A percentile compares a stretch with the other conserved stretches of the same genome.
Evolutionary conservation across 2,113 vertebrate species (phyloP).

Genomic region (Merops nubicus): DNA sequence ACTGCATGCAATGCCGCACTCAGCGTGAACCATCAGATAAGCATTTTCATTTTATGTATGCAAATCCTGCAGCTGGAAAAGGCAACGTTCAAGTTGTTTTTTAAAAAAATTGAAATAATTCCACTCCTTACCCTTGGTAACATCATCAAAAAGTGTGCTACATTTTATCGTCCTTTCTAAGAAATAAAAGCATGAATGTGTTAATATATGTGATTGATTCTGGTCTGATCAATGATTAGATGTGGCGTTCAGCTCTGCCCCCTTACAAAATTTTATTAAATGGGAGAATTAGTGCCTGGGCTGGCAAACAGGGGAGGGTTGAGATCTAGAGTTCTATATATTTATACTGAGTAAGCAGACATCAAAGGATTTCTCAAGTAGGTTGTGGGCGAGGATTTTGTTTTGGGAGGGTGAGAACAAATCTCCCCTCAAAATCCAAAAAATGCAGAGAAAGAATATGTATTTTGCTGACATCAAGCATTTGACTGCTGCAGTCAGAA

Average conservation of each 20-base stretch:
- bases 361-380: not conserved
- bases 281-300: not conserved
- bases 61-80: slow-evolving; percentile 12
- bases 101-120: not conserved
- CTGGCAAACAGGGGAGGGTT: not conserved
- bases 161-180: not conserved
- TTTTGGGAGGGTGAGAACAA: slow-evolving; percentile 1
- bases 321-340: not conserved
- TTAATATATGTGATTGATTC: not conserved
- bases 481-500: not conserved
- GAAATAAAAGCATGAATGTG: not conserved
- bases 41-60: not conserved
- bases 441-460: not conserved
- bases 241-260: not conserved
- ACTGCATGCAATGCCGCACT: not conserved
- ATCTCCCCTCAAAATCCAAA: slow-evolving; percentile 18
- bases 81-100: not conserved
- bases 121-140: not conserved
- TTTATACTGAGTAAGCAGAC: not conserved
- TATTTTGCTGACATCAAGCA: not conserved
- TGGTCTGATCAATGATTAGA: not conserved
- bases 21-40: slow-evolving; percentile 40
- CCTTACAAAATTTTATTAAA: not conserved
- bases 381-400: not conserved
- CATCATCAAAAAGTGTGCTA: not conserved